Evolutionary conservation across 2,888 invertebrate genomes (phyloP).

Genomic region (Meteorus cinctellus): DNA sequence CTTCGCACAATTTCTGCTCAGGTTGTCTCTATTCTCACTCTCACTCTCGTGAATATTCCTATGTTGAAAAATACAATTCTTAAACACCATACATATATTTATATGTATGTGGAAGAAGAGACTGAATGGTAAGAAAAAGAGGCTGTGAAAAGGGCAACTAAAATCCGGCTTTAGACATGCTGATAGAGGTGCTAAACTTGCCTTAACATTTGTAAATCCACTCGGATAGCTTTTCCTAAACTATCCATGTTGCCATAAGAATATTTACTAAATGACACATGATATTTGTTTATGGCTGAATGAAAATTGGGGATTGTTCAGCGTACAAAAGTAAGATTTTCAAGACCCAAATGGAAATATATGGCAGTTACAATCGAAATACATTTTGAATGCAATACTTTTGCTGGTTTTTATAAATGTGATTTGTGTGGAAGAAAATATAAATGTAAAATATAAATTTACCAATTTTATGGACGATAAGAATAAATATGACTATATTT

Average conservation of each 20-base stretch:
- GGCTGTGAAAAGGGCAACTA: not conserved
- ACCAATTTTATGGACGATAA: too few species aligned
- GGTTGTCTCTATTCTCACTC: slow-evolving; percentile 15
- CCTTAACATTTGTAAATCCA: not conserved
- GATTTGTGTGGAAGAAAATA: too few species aligned
- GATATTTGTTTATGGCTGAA: not conserved
- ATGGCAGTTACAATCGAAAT: too few species aligned
- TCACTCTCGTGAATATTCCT: not conserved
- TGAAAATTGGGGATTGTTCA: too few species aligned
- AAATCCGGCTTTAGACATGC: not conserved
- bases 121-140: not conserved
- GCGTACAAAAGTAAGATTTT: too few species aligned
- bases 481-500: too few species aligned
- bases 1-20: slow-evolving; percentile 58
- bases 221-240: not conserved
- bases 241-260: not conserved
- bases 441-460: too few species aligned
- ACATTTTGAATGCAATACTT: too few species aligned
- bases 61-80: slow-evolving; percentile 13
- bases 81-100: not conserved
- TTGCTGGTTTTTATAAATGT: too few species aligned
- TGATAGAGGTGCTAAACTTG: not conserved
- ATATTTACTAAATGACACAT: not conserved
- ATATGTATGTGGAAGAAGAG: not conserved
- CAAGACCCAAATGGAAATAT: too few species aligned